These are phyloP conservation scores for Limulus polyphemus DNA, from an alignment of 2,888 invertebrate genomes.

Conservation along the genomic window DNA sequence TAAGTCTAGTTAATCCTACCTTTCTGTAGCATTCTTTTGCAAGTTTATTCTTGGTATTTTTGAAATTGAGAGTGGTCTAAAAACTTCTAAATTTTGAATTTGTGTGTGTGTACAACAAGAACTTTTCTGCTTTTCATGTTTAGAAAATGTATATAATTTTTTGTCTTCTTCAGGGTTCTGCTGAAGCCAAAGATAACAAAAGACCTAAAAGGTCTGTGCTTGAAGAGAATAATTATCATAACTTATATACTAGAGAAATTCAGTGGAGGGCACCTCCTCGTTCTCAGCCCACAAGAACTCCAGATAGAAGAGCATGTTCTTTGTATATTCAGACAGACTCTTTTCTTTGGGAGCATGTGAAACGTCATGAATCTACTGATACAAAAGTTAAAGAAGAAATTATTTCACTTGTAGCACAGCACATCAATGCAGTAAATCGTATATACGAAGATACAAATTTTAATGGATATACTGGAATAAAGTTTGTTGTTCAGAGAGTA, in stretches of 20 bases:
- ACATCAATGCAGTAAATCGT: slow-evolving; percentile 95
- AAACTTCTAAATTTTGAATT: too few species aligned
- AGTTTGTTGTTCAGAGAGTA: slow-evolving; percentile 86
- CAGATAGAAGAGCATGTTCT: slow-evolving; percentile 68
- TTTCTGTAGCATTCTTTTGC: too few species aligned
- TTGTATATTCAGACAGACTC: slow-evolving; percentile 97
- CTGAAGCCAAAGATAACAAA: not conserved
- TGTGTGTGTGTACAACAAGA: too few species aligned
- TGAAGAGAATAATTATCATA: slow-evolving; percentile 9
- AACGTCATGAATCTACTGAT: slow-evolving; percentile 38
- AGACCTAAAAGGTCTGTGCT: not conserved
- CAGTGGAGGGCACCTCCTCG: slow-evolving; percentile 9
- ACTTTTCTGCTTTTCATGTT: too few species aligned
- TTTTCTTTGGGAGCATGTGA: slow-evolving; percentile 88
- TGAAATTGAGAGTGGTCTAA: too few species aligned
- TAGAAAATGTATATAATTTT: not conserved
- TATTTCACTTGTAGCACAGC: slow-evolving; percentile 89
- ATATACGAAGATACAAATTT: slow-evolving; percentile 91
- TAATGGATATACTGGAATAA: slow-evolving; percentile 88
- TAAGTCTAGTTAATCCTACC: too few species aligned
- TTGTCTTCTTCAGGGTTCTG: not conserved
- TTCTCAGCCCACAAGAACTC: not conserved
- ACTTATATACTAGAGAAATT: slow-evolving; percentile 24
- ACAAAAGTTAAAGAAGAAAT: slow-evolving; percentile 95
- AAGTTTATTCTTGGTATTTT: too few species aligned